Percentiles rank a stretch among this genome's conserved stretches.
phyloP scores from a whole-genome alignment of 2,113 vertebrate genomes.

The Odobenus rosmarus region DNA sequence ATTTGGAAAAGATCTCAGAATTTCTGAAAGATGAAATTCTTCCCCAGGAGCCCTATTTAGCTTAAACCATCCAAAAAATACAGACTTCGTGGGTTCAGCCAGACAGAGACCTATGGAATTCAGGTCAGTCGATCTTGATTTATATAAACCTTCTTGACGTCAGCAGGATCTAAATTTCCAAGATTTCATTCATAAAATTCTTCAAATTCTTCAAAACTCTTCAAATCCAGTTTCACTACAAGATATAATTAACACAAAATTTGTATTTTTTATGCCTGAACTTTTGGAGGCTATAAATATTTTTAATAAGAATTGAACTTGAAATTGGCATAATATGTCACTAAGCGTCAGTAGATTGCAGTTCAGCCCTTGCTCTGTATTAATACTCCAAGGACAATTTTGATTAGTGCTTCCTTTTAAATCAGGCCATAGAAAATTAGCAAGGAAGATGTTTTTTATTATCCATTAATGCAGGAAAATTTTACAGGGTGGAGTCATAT shows the following conservation, averaged over 20 bases:
- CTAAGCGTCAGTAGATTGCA: fast-evolving
- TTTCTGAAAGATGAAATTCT: background rate
- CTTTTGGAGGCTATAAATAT: background rate
- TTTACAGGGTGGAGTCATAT: background rate
- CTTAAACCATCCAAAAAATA: background rate
- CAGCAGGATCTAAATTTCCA: background rate
- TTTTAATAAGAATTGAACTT: background rate
- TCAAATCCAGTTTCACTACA: background rate
- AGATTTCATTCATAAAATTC: background rate
- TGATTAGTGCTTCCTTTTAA: background rate
- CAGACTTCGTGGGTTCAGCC: background rate
- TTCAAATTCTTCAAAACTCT: too few species aligned
- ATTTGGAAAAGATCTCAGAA: background rate
- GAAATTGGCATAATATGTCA: fast-evolving
- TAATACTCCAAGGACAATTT: background rate
- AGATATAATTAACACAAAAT: background rate
- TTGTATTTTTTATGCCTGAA: background rate
- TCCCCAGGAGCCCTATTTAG: background rate
- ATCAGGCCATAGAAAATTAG: background rate
- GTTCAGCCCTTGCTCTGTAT: background rate
- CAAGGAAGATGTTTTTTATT: background rate
- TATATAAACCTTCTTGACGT: background rate
- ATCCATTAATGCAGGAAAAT: background rate
- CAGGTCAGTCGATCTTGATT: background rate
- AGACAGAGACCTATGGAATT: background rate